Base-by-base conservation (phyloP, 2,113 vertebrate genomes). In the Meriones unguiculatus region DNA sequence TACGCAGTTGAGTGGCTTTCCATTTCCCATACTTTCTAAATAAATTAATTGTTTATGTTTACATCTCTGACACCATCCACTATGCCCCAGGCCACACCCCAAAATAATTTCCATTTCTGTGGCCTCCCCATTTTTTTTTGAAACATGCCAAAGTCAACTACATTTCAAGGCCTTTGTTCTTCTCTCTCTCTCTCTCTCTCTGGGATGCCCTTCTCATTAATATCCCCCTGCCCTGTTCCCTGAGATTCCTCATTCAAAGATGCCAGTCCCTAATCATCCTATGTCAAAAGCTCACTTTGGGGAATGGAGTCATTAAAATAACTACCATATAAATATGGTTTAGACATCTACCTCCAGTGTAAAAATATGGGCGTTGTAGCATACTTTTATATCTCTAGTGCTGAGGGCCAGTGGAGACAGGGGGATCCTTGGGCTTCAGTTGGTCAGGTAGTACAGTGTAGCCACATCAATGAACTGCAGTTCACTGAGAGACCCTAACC, bases 1-100 rank as follows among this genome's bases (percentile, higher is more conserved):
- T 50, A 78, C 7, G 35, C 17, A 73, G 32, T 30, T 69, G 22
- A 95, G 62, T 17, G 69, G 10, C 46, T 89, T 91, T 24, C 25
- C 38, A 81, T 54, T 11, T 57, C 67, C 96, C 69, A 85, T 65
- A 70, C 75, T 30, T 59, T 77, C 76, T 93, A 24, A 59, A 80
- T 93, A 81, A 96, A 87, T 76, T 1, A 97, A 59, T 80, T 41
- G 52, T 52, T 85, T 72, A 78, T 88, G 72, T 76, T 70, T 75
- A 91, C 35, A 35, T 91, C 76, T 85, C 75, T 80, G 3, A 72
- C 59, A 28, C 89, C 85, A 80, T 81, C 91, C 75, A 76, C 38
- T 93, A 38, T 92, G 13, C 20, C 67, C 57, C 82, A 72, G 72
- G 32, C 52, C 7, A 18, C 32, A 11, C 84, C 11, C 67, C 54